Evolutionary conservation across 2,797 vertebrate genomes (phyloP).

Genomic region (Atherinosoma microstoma): DNA sequence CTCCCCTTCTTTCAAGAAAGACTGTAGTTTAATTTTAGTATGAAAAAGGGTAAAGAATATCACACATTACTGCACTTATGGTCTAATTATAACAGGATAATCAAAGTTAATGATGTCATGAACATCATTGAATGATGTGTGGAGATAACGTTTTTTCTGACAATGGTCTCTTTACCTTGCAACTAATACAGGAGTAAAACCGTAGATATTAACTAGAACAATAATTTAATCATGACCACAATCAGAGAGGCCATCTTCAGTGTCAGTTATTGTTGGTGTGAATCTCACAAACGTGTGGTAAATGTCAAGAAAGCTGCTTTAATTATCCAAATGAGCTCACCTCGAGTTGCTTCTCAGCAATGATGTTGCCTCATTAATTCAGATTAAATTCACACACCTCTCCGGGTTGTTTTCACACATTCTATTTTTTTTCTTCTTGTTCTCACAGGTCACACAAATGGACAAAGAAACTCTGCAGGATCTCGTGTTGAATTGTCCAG

Average conservation of each 20-base stretch:
- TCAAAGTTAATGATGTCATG: conserved; percentile 45
- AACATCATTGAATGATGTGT: conserved; percentile 32
- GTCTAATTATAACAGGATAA: conserved; percentile 49
- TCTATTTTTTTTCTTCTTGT: conserved; percentile 27
- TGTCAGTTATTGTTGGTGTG: conserved; percentile 58
- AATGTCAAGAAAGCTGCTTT: conserved; percentile 76
- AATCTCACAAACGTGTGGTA: conserved; percentile 57
- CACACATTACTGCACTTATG: conserved; percentile 19
- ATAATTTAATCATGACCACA: conserved; percentile 57
- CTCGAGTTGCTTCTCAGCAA: conserved; percentile 54
- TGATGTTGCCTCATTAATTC: conserved; percentile 81
- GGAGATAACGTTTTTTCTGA: conserved; percentile 24
- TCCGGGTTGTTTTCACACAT: conserved; percentile 72
- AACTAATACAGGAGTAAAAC: conserved; percentile 38
- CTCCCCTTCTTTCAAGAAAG: conserved; percentile 70
- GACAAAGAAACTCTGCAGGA: conserved; percentile 41
- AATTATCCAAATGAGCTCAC: conserved; percentile 73
- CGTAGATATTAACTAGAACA: conserved; percentile 42
- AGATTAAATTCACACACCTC: conserved; percentile 81
- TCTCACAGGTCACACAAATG: conserved; percentile 55
- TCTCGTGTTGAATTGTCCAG: conserved; percentile 20
- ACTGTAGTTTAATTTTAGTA: conserved; percentile 38
- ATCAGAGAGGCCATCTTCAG: conserved; percentile 38
- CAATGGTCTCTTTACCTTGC: conserved; percentile 31
- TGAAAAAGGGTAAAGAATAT: conserved; percentile 38